These are phyloP conservation scores for Parapsyche elsis DNA, from an alignment of 1,140 invertebrate species.

Conservation along the genomic window DNA sequence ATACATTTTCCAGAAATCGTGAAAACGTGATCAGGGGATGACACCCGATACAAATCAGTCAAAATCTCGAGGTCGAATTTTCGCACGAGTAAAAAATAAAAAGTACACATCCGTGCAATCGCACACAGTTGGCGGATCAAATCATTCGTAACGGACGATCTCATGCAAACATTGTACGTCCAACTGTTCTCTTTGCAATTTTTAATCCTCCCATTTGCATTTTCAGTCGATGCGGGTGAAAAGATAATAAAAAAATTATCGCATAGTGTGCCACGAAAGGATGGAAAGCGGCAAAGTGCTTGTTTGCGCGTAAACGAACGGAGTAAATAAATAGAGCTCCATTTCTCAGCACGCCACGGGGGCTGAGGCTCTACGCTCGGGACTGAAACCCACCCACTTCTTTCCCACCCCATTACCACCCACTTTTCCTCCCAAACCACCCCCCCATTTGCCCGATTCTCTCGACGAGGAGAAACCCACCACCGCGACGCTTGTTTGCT, in stretches of 20 bases:
- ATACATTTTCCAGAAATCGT: too few species aligned
- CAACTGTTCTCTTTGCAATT: neutral
- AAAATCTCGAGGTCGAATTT: too few species aligned
- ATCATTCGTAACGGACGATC: neutral
- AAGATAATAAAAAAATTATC: constrained; percentile 29
- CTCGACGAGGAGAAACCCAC: neutral
- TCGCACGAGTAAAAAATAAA: too few species aligned
- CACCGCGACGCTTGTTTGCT: constrained; percentile 42
- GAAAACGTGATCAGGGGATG: too few species aligned
- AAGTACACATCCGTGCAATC: neutral
- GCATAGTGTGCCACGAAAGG: constrained; percentile 33
- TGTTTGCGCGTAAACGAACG: constrained; percentile 48
- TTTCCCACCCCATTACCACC: neutral
- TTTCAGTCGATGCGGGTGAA: neutral
- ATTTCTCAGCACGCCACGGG: constrained; percentile 46
- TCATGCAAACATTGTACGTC: neutral
- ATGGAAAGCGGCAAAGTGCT: constrained; percentile 48
- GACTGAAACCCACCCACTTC: neutral
- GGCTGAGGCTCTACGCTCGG: neutral
- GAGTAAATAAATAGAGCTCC: constrained; percentile 50
- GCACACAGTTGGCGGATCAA: neutral
- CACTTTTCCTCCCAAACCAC: neutral
- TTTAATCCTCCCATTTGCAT: constrained; percentile 26
- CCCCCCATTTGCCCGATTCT: neutral
- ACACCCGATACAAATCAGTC: too few species aligned